phyloP scores from a whole-genome alignment of 2,113 vertebrate genomes.

The Blennius ocellaris region DNA sequence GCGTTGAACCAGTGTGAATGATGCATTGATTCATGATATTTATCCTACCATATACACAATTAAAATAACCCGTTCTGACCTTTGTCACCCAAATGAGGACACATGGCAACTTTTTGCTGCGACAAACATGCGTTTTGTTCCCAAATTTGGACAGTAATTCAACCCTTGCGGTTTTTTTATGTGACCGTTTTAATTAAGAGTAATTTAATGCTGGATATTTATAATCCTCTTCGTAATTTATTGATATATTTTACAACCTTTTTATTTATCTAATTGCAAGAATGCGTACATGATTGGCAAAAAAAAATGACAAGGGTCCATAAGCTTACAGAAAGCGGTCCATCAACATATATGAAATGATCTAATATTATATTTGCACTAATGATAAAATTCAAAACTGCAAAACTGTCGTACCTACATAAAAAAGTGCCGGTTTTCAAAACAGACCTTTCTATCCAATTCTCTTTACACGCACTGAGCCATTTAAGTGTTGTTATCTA shows the following conservation, averaged over 20 bases:
- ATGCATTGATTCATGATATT: neutral
- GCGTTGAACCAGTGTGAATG: neutral
- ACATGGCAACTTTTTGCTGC: neutral
- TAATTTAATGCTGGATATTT: too few relatives aligned
- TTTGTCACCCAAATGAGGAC: neutral
- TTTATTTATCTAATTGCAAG: neutral
- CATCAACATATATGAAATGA: neutral
- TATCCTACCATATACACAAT: neutral
- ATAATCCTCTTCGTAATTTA: neutral
- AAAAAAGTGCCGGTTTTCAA: slow-evolving; percentile 1
- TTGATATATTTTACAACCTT: neutral
- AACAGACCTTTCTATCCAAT: neutral
- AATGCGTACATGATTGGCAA: neutral
- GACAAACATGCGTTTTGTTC: neutral
- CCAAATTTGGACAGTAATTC: neutral
- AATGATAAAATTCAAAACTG: neutral
- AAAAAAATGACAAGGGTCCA: neutral
- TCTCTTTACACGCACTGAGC: neutral
- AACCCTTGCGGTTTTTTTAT: too few relatives aligned
- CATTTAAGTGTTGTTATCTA: slow-evolving; percentile 14
- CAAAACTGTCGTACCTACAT: neutral
- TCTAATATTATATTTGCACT: neutral
- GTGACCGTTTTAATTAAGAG: neutral
- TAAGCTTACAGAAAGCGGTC: neutral
- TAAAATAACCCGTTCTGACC: neutral